Evolutionary conservation across 92 coral and sea anemone species (phyloP), one percentile per base, ranked within the genome.

Genomic region (Zoanthus gigantus): DNA sequence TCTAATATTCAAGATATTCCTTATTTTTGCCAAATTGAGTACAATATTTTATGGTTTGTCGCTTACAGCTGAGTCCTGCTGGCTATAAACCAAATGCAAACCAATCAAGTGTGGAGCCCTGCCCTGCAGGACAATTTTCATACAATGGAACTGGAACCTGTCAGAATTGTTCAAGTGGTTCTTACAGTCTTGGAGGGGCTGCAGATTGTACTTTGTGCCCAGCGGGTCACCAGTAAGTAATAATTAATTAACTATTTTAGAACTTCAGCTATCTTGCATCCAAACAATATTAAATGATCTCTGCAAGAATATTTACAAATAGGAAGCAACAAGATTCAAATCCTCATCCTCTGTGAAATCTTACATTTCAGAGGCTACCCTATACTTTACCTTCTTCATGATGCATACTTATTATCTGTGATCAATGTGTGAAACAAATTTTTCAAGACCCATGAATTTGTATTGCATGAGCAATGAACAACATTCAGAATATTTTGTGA

Each of bases 201-300:
- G 79, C 80, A 37, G 86, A 86, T 34, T 97, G 99, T 56, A 91
- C 89, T 6, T 54, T 84, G 56, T 97, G 99, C 86, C 93, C 94
- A 48, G 75, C 69, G 31, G 99, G 98, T 46, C 90, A 92, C 88
- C 96, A 96, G 99, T 97, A 82, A 90, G 99, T 95, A 56, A 5
- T 11, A 5, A 77, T 12, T 83, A 16, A 2, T 7, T 0, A 46
- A 1, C 18, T 54, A 69, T 9, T 69, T 0, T 67, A 6, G 7
- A 16, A 67, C 28, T 13, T 23, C 42, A 37, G 42, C 4, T 37
- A 37, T 4, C 42, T 37, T 37, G 42, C 42, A 37, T 37, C 42
- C 42, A 37, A 4, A 37, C 42, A 37, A 37, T 37, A 37, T 37
- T 37, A 37, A 37, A 37, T 37, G 42, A 37, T 37, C 4, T 23